Evolutionary conservation across 2,888 invertebrate species (phyloP).

Genomic region (Loripinus fragilis): DNA sequence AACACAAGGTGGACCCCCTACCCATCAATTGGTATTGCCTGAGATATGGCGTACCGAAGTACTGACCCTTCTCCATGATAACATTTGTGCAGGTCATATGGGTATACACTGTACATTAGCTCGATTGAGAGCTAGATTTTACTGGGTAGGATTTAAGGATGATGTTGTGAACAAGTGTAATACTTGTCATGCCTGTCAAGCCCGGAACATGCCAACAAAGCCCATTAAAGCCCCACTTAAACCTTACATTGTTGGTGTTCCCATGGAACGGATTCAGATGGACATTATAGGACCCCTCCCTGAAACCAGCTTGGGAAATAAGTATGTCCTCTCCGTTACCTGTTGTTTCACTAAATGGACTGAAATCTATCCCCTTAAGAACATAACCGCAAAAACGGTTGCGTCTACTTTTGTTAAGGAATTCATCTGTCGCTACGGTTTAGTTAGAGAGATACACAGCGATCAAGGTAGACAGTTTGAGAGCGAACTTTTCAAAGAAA

Average conservation of each 20-base stretch:
- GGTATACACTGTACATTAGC: neutral
- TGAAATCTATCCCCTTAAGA: conserved; percentile 13
- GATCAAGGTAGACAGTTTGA: conserved; percentile 7
- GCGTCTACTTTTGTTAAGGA: neutral
- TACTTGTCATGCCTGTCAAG: neutral
- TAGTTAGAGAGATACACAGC: neutral
- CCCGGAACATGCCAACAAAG: neutral
- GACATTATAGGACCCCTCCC: conserved; percentile 2
- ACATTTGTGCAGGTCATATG: neutral
- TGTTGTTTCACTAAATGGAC: conserved; percentile 7
- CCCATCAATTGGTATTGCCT: neutral
- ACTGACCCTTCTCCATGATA: neutral
- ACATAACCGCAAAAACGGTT: neutral
- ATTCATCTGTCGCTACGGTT: conserved; percentile 8
- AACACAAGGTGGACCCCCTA: neutral
- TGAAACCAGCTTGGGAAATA: neutral
- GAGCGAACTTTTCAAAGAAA: neutral
- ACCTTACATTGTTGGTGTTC: neutral
- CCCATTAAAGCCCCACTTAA: conserved; percentile 3
- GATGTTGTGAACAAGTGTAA: neutral
- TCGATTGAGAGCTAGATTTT: neutral
- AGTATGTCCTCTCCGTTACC: neutral
- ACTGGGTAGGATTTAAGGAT: conserved; percentile 1
- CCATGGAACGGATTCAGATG: neutral
- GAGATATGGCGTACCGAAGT: neutral